Conservation (phyloP, 2,888 invertebrate species). For the Drosophila niveifrons region DNA sequence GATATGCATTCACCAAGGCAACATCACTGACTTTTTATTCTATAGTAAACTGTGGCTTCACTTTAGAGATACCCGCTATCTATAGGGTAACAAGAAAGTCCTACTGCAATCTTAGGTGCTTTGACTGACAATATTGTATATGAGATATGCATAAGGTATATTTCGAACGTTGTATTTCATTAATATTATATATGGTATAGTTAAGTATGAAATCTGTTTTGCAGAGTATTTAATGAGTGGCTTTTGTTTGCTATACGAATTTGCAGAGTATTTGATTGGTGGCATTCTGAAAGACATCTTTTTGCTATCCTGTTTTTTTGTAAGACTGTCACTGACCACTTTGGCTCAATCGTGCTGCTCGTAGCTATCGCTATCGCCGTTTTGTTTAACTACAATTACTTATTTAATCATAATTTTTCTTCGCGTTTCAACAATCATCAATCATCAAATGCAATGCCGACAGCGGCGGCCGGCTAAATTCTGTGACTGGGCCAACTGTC, state of each 20-base stretch:
- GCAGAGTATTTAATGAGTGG: not conserved
- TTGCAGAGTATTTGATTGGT: not conserved
- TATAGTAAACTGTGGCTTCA: conserved; percentile 25
- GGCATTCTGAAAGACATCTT: not conserved
- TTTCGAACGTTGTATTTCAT: no score
- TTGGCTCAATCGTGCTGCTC: conserved; percentile 59
- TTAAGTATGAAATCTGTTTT: not conserved
- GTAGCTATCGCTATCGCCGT: conserved; percentile 54
- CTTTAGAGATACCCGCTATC: not conserved
- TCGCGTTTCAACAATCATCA: conserved; percentile 84
- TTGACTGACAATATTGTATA: no score
- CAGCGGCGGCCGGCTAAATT: conserved; percentile 62
- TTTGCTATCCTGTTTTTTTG: not conserved
- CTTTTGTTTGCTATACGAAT: no score
- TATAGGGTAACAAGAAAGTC: no score
- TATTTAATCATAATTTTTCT: conserved; percentile 83
- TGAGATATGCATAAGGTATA: no score
- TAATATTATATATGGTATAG: no score
- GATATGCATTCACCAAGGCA: conserved; percentile 18
- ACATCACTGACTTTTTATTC: conserved; percentile 29
- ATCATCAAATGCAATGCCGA: conserved; percentile 83
- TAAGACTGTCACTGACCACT: conserved; percentile 36
- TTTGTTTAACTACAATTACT: conserved; percentile 81
- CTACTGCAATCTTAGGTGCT: no score
- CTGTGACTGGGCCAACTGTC: conserved; percentile 80